Conservation (phyloP, 2,113 vertebrate genomes). For the Thermophis baileyi region DNA sequence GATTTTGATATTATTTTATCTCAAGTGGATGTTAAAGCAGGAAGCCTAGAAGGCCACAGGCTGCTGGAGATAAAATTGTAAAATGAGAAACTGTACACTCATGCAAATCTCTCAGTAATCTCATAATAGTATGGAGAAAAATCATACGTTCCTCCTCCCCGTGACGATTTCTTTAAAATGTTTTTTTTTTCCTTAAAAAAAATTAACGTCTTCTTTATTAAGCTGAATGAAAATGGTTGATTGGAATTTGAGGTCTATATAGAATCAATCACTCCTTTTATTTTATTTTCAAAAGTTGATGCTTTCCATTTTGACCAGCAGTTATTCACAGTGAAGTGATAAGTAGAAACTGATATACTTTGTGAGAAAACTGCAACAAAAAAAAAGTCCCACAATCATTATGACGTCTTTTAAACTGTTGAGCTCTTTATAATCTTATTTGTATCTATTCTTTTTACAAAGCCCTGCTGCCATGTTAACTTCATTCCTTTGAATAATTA, state of each 20-base stretch:
- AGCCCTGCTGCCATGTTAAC: slow-evolving; percentile 36
- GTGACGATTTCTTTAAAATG: background rate
- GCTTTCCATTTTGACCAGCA: slow-evolving; percentile 21
- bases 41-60: background rate
- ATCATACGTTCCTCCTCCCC: background rate
- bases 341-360: background rate
- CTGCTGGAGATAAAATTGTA: background rate
- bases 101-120: background rate
- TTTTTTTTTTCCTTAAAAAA: background rate
- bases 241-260: slow-evolving; percentile 31
- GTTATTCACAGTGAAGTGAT: background rate
- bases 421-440: slow-evolving; percentile 46
- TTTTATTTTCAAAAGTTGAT: slow-evolving; percentile 2
- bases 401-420: slow-evolving; percentile 27
- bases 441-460: slow-evolving; percentile 53
- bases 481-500: slow-evolving; percentile 64
- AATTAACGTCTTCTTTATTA: background rate
- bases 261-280: slow-evolving; percentile 30
- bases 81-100: background rate
- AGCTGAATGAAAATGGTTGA: background rate
- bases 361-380: slow-evolving; percentile 10
- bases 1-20: background rate
- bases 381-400: slow-evolving; percentile 37
- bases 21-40: background rate
- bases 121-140: background rate